These are phyloP conservation scores for Entelurus aequoreus DNA, from an alignment of 2,113 vertebrate species.

Conservation along the genomic window DNA sequence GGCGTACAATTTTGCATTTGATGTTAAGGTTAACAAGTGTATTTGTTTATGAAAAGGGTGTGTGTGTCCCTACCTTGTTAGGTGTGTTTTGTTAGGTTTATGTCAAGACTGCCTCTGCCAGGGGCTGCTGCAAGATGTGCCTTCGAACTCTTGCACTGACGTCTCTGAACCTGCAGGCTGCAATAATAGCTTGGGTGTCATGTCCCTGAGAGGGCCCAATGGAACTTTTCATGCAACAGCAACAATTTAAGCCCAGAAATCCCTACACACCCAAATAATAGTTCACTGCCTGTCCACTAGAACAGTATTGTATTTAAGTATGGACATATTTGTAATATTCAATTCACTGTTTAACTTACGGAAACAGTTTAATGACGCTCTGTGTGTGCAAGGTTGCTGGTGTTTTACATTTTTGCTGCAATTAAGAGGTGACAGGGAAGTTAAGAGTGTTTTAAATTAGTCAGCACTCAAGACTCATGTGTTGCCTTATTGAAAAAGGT, in stretches of 20 bases:
- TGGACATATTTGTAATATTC: neutral
- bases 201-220: constrained; percentile 15
- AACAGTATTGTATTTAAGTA: neutral
- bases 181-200: constrained; percentile 58
- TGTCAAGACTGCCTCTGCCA: constrained; percentile 31
- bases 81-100: constrained; percentile 47
- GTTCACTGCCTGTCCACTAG: neutral
- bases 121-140: constrained; percentile 26
- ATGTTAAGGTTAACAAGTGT: too few relatives aligned
- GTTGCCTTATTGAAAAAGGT: too few relatives aligned
- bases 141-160: constrained; percentile 49
- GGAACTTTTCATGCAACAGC: constrained; percentile 1
- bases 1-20: too few relatives aligned
- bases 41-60: neutral
- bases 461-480: neutral
- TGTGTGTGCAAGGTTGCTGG: constrained; percentile 21
- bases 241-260: constrained; percentile 12
- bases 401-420: constrained; percentile 3
- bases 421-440: constrained; percentile 3
- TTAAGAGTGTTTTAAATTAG: neutral
- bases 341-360: neutral
- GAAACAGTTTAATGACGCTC: neutral
- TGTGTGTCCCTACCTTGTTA: constrained; percentile 52
- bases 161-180: constrained; percentile 48
- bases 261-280: constrained; percentile 16